These are phyloP conservation scores for Brachyopa scutellaris DNA, from an alignment of 2,888 invertebrate species.

Conservation along the genomic window DNA sequence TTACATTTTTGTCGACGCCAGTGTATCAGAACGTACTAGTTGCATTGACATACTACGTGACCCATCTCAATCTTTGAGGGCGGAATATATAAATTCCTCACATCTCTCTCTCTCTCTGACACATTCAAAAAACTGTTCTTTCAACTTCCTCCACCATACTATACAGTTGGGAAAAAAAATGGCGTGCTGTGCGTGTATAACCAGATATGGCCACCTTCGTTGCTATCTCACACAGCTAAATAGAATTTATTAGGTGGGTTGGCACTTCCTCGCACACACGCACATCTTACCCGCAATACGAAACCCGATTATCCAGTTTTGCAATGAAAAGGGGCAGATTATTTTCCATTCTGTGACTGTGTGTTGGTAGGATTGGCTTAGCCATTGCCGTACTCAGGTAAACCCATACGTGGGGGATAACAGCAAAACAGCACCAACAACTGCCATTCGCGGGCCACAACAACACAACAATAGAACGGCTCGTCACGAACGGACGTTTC, in stretches of 20 bases:
- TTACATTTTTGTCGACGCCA: not conserved
- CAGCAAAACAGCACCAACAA: slow-evolving; percentile 68
- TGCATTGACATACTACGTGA: no score
- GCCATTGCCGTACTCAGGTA: slow-evolving; percentile 65
- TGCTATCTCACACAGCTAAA: not conserved
- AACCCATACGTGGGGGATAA: slow-evolving; percentile 30
- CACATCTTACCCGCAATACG: not conserved
- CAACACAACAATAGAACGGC: slow-evolving; percentile 82
- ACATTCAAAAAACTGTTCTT: not conserved
- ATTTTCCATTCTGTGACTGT: slow-evolving; percentile 18
- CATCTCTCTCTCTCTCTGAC: slow-evolving; percentile 11
- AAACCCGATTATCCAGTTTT: slow-evolving; percentile 63
- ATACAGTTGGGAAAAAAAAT: slow-evolving; percentile 33
- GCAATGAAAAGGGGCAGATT: slow-evolving; percentile 49
- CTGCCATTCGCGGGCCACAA: slow-evolving; percentile 60
- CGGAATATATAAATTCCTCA: no score
- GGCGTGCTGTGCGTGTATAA: slow-evolving; percentile 45
- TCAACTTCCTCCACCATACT: slow-evolving; percentile 37
- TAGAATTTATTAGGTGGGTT: slow-evolving; percentile 14
- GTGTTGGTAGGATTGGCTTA: slow-evolving; percentile 55
- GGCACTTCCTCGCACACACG: slow-evolving; percentile 25
- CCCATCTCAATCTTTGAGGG: not conserved
- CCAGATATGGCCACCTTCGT: slow-evolving; percentile 46
- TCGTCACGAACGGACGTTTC: slow-evolving; percentile 80
- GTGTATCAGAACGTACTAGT: slow-evolving; percentile 30